phyloP scores from a whole-genome alignment of 2,113 vertebrate species.

The Microtus richardsoni region DNA sequence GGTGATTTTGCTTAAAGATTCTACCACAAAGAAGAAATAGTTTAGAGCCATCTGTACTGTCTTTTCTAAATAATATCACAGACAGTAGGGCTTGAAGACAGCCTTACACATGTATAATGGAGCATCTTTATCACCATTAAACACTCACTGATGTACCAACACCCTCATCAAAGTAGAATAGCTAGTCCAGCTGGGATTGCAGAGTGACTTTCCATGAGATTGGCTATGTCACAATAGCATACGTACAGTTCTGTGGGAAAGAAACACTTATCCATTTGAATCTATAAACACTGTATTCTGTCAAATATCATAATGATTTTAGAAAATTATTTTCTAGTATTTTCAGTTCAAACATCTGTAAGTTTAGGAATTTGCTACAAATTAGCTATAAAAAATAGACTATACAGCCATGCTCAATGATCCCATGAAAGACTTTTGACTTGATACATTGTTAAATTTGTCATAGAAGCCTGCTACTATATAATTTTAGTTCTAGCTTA shows the following conservation, averaged over 20 bases:
- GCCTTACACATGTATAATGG: constrained; percentile 75
- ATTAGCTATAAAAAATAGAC: constrained; percentile 22
- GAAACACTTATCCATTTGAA: constrained; percentile 77
- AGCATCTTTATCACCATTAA: constrained; percentile 79
- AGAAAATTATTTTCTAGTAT: constrained; percentile 76
- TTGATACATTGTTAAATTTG: constrained; percentile 44
- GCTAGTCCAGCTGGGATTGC: constrained; percentile 77
- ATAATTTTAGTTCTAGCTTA: constrained; percentile 50
- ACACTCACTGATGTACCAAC: constrained; percentile 79
- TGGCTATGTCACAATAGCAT: constrained; percentile 79
- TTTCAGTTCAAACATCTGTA: constrained; percentile 67
- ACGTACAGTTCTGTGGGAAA: constrained; percentile 20
- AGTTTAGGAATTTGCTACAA: constrained; percentile 47
- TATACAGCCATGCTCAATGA: not conserved
- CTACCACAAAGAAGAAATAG: constrained; percentile 48
- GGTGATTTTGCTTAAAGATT: constrained; percentile 58
- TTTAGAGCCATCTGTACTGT: constrained; percentile 54
- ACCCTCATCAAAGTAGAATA: constrained; percentile 86
- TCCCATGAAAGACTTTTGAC: constrained; percentile 20
- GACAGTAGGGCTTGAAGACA: constrained; percentile 68
- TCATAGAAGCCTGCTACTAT: not conserved
- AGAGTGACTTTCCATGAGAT: constrained; percentile 77
- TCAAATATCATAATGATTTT: constrained; percentile 77
- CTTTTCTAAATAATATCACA: constrained; percentile 70
- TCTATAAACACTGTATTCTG: constrained; percentile 71